Conservation (phyloP, 2,888 invertebrate genomes). For the Pseudococcus longispinus region DNA sequence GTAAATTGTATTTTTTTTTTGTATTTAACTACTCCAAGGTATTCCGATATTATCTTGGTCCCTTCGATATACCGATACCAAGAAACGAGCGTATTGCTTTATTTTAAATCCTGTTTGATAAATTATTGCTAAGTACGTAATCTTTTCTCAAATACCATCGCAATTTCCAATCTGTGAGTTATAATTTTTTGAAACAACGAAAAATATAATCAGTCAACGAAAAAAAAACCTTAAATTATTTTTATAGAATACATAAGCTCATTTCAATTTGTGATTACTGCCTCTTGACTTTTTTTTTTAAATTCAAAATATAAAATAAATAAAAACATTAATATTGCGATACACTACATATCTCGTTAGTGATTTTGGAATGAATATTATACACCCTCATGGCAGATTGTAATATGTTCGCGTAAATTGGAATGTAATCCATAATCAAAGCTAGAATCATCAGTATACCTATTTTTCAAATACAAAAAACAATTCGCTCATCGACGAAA, state of each 20-base stretch:
- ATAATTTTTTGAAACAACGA: conserved; percentile 14
- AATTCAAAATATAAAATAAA: neutral
- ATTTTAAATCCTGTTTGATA: neutral
- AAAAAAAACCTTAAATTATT: conserved; percentile 39
- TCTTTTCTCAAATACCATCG: neutral
- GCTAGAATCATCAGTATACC: neutral
- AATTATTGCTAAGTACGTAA: neutral
- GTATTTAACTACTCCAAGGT: conserved; percentile 11
- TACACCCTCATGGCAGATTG: conserved; percentile 33
- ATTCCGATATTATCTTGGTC: conserved; percentile 17
- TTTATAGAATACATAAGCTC: conserved; percentile 42
- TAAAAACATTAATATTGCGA: conserved; percentile 26
- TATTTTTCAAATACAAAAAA: neutral
- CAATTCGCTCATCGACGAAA: neutral
- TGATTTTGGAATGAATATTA: conserved; percentile 21
- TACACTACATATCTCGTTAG: conserved; percentile 13
- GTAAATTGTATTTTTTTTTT: neutral
- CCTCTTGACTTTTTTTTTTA: conserved; percentile 2
- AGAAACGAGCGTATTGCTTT: neutral
- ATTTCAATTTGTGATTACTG: conserved; percentile 44
- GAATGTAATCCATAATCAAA: neutral
- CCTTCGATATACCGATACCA: neutral
- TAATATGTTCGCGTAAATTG: conserved; percentile 25
- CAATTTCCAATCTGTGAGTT: neutral
- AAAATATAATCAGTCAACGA: conserved; percentile 38